Conservation (phyloP, 2,888 invertebrate species). For the Piscicola geometra region DNA sequence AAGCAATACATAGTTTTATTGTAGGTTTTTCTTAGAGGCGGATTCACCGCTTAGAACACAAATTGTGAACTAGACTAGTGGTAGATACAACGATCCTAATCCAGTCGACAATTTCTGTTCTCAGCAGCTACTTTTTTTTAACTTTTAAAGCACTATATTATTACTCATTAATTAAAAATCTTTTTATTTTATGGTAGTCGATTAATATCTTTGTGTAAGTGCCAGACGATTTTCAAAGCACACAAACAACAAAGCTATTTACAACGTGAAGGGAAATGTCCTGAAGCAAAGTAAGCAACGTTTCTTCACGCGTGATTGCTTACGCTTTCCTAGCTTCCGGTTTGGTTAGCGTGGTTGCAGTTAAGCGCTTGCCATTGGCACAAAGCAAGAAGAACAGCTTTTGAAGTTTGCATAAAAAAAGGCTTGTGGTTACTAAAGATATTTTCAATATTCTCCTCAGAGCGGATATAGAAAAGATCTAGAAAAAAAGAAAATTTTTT, state of each 20-base stretch:
- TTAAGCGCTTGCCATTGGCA: background rate
- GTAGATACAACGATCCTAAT: conserved; percentile 35
- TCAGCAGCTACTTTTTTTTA: background rate
- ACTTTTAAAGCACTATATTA: too few species aligned
- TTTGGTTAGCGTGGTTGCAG: background rate
- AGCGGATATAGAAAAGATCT: too few species aligned
- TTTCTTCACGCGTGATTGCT: conserved; percentile 2
- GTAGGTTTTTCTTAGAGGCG: background rate
- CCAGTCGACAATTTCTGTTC: conserved; percentile 40
- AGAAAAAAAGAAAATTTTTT: too few species aligned
- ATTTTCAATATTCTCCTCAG: too few species aligned
- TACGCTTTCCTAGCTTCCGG: conserved; percentile 15
- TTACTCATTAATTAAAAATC: too few species aligned
- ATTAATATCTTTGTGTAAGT: too few species aligned
- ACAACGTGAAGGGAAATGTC: background rate
- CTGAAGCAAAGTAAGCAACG: background rate
- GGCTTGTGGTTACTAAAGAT: too few species aligned
- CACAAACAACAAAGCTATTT: too few species aligned
- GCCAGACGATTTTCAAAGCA: too few species aligned
- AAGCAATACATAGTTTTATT: too few species aligned
- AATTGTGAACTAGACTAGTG: conserved; percentile 41
- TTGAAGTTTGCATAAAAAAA: background rate
- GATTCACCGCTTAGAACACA: conserved; percentile 24
- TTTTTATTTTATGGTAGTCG: too few species aligned
- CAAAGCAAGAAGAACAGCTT: background rate